phyloP scores from a whole-genome alignment of 64 coral and sea anemone species.

The Orbicella faveolata region DNA sequence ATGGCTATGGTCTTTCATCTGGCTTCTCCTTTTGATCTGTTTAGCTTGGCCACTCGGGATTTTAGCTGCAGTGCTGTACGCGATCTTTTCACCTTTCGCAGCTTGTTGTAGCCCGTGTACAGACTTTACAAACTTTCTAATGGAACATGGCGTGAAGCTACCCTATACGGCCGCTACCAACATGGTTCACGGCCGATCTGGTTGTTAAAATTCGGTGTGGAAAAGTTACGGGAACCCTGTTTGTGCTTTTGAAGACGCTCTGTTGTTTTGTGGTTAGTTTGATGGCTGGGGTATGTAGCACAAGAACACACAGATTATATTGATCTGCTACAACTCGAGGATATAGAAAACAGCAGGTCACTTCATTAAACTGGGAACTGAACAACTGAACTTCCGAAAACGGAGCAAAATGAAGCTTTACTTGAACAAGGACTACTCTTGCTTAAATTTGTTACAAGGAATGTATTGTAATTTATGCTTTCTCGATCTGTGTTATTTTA shows the following conservation, averaged over 20 bases:
- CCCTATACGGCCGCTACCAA: constrained; percentile 82
- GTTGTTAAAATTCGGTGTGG: constrained; percentile 33
- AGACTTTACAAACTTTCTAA: constrained; percentile 83
- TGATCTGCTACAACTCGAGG: neutral
- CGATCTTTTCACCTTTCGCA: constrained; percentile 87
- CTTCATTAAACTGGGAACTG: neutral
- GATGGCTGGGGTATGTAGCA: neutral
- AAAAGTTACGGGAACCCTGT: neutral
- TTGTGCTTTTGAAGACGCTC: neutral
- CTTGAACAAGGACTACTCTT: neutral
- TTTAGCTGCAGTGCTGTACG: constrained; percentile 91
- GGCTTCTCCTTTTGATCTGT: constrained; percentile 70
- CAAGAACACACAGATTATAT: neutral
- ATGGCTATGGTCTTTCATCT: constrained; percentile 91
- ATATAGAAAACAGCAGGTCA: too few species aligned
- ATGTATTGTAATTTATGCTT: neutral
- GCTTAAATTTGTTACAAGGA: neutral
- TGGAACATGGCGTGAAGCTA: constrained; percentile 75
- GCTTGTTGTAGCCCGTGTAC: constrained; percentile 86
- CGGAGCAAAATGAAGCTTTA: neutral
- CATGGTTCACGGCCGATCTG: constrained; percentile 89
- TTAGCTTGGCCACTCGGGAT: constrained; percentile 89
- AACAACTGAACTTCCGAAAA: neutral
- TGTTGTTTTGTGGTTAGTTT: neutral
- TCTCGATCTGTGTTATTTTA: too few species aligned